Percentiles rank a stretch among this genome's conserved stretches.
phyloP scores from a whole-genome alignment of 1,140 invertebrate species.

The Drosophila subpulchrella region DNA sequence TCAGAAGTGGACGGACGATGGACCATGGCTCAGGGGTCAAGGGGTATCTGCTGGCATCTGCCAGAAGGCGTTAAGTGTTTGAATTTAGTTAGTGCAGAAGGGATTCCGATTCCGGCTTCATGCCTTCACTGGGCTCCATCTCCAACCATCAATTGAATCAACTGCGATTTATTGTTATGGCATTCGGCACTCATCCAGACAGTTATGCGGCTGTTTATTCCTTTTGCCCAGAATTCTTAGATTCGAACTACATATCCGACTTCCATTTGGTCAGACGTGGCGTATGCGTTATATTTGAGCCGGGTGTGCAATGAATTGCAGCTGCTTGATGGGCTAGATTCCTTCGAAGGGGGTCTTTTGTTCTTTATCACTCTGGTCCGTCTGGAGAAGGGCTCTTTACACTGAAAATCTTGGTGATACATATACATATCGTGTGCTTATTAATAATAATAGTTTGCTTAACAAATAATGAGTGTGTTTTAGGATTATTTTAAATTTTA shows the following conservation, averaged over 20 bases:
- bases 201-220: slow-evolving; percentile 38
- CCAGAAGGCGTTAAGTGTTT: slow-evolving; percentile 48
- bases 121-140: neutral
- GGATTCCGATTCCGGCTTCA: slow-evolving; percentile 13
- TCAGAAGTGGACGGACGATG: slow-evolving; percentile 23
- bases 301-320: slow-evolving; percentile 3
- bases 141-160: slow-evolving; percentile 36
- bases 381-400: neutral
- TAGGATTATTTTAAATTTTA: no score
- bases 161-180: slow-evolving; percentile 57
- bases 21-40: neutral
- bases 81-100: slow-evolving; percentile 45
- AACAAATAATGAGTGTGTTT: no score
- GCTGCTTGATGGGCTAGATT: slow-evolving; percentile 1
- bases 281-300: slow-evolving; percentile 37
- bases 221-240: neutral
- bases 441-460: no score
- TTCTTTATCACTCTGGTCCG: neutral
- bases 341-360: neutral
- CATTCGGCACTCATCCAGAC: slow-evolving; percentile 37
- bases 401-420: neutral
- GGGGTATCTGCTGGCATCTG: slow-evolving; percentile 38
- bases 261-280: neutral
- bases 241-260: neutral
- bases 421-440: no score